Percentiles rank a stretch among this genome's conserved stretches.
phyloP scores from a whole-genome alignment of 2,797 vertebrate genomes.

The Lophotriccus pileatus region DNA sequence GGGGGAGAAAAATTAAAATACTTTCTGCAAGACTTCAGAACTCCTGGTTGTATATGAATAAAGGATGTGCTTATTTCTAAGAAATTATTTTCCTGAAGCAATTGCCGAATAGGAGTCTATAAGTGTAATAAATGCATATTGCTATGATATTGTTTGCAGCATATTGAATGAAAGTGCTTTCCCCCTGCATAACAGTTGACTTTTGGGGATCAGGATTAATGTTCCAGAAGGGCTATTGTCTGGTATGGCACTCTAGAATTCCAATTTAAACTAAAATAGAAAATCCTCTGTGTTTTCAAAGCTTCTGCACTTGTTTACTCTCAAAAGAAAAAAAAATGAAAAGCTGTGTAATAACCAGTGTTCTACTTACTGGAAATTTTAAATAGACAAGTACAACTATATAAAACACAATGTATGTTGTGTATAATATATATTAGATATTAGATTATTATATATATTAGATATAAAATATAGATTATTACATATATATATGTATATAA shows the following conservation, averaged over 20 bases:
- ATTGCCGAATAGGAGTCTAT: background rate
- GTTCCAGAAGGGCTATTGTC: background rate
- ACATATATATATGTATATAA: no score
- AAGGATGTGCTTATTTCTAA: background rate
- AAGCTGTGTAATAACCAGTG: background rate
- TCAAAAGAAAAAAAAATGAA: background rate
- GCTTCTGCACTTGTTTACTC: background rate
- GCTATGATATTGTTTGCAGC: background rate
- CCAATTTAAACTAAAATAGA: background rate
- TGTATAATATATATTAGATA: background rate
- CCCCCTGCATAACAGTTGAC: background rate
- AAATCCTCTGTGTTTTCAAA: background rate
- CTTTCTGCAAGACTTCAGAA: background rate
- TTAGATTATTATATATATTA: no score
- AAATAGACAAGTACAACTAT: background rate
- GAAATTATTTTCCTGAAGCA: background rate
- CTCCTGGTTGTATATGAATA: background rate
- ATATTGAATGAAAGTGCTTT: background rate
- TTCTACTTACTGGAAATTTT: background rate
- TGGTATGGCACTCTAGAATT: background rate
- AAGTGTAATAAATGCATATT: background rate
- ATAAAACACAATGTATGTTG: no score
- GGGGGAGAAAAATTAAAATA: background rate
- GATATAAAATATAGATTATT: no score
- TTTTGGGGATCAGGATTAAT: background rate